Evolutionary conservation across 1,140 invertebrate species (phyloP).

Genomic region (Sinonovacula constricta): DNA sequence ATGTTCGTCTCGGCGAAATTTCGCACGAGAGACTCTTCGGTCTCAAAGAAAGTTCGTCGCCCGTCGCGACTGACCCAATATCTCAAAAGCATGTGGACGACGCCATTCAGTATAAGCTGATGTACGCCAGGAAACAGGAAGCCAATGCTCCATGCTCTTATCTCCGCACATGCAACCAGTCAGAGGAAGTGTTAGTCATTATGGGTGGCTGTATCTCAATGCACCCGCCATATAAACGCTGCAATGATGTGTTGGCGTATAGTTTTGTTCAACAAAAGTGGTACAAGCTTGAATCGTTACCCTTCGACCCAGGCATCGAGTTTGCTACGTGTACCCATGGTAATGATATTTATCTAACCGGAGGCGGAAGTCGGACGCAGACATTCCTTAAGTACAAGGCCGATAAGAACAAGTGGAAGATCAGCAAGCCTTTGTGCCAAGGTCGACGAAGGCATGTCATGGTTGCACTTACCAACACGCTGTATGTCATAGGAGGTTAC

Average conservation of each 20-base stretch:
- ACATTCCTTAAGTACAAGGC: constrained; percentile 63
- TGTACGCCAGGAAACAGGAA: constrained; percentile 68
- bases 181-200: constrained; percentile 69
- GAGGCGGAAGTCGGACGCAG: constrained; percentile 66
- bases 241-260: constrained; percentile 66
- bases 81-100: constrained; percentile 62
- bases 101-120: constrained; percentile 68
- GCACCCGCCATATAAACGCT: constrained; percentile 68
- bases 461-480: constrained; percentile 64
- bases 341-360: constrained; percentile 71
- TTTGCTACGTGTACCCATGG: constrained; percentile 70
- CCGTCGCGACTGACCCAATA: constrained; percentile 56
- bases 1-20: constrained; percentile 63
- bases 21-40: constrained; percentile 65
- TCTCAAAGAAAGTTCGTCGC: constrained; percentile 53
- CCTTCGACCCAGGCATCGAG: constrained; percentile 72
- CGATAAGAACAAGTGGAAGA: constrained; percentile 72
- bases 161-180: constrained; percentile 54
- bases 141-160: constrained; percentile 60
- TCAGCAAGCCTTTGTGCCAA: constrained; percentile 61
- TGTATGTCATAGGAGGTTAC: constrained; percentile 71
- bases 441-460: constrained; percentile 70
- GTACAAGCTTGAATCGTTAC: constrained; percentile 65
- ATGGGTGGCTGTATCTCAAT: constrained; percentile 68
- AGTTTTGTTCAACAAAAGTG: constrained; percentile 67